These are phyloP conservation scores for Auanema freiburgensis DNA, from an alignment of 2,888 invertebrate genomes.

Conservation along the genomic window DNA sequence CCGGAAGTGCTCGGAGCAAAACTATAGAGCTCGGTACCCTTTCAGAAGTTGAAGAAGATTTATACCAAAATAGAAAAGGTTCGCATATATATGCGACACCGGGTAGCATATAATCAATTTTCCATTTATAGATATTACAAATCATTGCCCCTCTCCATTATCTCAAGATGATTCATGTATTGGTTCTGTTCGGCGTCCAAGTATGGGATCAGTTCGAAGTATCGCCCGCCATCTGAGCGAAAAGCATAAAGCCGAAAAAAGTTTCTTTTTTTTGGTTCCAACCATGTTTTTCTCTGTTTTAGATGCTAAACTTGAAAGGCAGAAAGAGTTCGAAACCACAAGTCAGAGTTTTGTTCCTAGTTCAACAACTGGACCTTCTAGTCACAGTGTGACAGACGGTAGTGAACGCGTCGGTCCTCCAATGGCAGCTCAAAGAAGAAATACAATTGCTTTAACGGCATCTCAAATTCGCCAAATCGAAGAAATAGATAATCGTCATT, in stretches of 20 bases:
- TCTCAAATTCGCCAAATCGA: too few relatives aligned
- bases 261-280: neutral
- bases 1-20: conserved; percentile 19
- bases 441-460: too few relatives aligned
- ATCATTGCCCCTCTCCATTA: neutral
- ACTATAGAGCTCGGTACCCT: conserved; percentile 20
- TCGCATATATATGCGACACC: too few relatives aligned
- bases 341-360: too few relatives aligned
- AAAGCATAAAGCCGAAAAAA: conserved; percentile 1
- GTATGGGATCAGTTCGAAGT: conserved; percentile 15
- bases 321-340: too few relatives aligned
- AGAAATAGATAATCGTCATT: too few relatives aligned
- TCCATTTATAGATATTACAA: conserved; percentile 1
- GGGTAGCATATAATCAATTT: neutral
- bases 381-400: too few relatives aligned
- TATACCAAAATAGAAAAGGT: conserved; percentile 22
- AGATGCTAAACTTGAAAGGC: too few relatives aligned
- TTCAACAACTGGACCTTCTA: too few relatives aligned
- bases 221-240: conserved; percentile 18
- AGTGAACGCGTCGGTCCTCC: too few relatives aligned
- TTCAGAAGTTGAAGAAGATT: conserved; percentile 19
- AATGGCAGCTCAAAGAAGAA: too few relatives aligned
- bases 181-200: conserved; percentile 13
- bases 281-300: neutral
- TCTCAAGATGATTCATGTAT: conserved; percentile 17